phyloP scores from a whole-genome alignment of 2,113 vertebrate genomes.

The Notarius quadriscutis region DNA sequence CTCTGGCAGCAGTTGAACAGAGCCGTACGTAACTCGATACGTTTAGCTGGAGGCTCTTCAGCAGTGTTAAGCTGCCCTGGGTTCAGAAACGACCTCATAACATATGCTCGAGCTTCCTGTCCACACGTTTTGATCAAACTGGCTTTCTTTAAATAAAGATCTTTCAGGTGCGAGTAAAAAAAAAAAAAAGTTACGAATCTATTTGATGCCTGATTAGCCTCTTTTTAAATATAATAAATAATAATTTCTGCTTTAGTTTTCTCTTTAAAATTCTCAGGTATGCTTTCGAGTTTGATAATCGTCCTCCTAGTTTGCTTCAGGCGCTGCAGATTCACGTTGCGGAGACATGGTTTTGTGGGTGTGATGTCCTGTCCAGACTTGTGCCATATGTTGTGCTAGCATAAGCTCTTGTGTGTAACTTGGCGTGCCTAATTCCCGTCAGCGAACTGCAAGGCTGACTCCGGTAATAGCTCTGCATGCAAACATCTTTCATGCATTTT shows the following conservation, averaged over 20 bases:
- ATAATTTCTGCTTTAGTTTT: background rate
- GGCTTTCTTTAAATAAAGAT: background rate
- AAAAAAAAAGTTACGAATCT: too few relatives aligned
- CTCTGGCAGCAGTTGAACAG: constrained; percentile 49
- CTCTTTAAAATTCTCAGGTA: constrained; percentile 6
- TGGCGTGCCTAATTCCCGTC: constrained; percentile 36
- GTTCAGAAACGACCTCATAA: background rate
- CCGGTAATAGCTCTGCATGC: background rate
- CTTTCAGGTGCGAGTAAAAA: background rate
- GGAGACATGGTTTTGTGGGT: constrained; percentile 8
- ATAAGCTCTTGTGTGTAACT: constrained; percentile 39
- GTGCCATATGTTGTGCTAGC: constrained; percentile 57
- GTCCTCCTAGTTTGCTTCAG: constrained; percentile 2
- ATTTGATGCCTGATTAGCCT: too few relatives aligned
- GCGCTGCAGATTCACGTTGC: background rate
- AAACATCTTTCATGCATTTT: background rate
- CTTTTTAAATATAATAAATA: background rate
- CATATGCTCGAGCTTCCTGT: background rate
- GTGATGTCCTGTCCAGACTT: constrained; percentile 65
- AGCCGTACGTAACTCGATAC: constrained; percentile 37
- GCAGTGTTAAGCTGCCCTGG: constrained; percentile 51
- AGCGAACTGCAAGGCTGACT: background rate
- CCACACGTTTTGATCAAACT: background rate
- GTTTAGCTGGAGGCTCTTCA: constrained; percentile 46
- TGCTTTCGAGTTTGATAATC: constrained; percentile 30